A percentile compares a stretch with the other conserved stretches of the same genome.
Evolutionary conservation across 35 echinoderm and acorn worm species (phyloP).

Genomic region (Apostichopus parvimensis): DNA sequence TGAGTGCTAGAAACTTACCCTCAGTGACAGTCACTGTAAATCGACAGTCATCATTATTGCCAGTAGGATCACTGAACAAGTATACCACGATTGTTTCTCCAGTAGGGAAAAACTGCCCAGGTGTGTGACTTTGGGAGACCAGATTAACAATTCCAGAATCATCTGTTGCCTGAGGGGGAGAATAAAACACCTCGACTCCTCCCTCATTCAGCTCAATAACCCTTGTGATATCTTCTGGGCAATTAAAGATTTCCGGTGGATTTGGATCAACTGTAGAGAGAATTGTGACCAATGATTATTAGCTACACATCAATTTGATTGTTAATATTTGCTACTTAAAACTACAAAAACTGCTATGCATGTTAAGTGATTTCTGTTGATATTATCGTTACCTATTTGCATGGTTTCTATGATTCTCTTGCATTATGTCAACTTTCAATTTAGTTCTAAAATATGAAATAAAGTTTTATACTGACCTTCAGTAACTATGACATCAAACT

Average conservation of each 20-base stretch:
- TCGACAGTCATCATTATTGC: too few relatives aligned
- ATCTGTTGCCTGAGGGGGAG: conserved; percentile 13
- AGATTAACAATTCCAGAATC: conserved; percentile 20
- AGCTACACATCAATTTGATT: too few relatives aligned
- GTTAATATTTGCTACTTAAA: too few relatives aligned
- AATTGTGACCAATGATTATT: too few relatives aligned
- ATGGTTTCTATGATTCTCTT: too few relatives aligned
- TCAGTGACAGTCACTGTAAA: too few relatives aligned
- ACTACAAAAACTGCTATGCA: too few relatives aligned
- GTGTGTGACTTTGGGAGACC: neutral
- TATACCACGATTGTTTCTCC: conserved; percentile 65
- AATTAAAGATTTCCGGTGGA: neutral
- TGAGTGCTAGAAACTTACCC: too few relatives aligned
- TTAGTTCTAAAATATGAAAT: neutral
- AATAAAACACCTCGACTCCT: neutral
- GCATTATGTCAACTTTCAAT: neutral
- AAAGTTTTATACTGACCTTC: neutral
- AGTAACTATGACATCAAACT: conserved; percentile 7
- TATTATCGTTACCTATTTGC: too few relatives aligned
- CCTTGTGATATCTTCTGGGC: neutral
- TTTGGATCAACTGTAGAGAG: neutral
- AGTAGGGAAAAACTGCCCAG: conserved; percentile 45
- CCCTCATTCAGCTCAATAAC: neutral
- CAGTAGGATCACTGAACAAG: conserved; percentile 34
- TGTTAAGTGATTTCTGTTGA: too few relatives aligned